Conservation (phyloP, 2,888 invertebrate species). For the Cyclophora punctaria region DNA sequence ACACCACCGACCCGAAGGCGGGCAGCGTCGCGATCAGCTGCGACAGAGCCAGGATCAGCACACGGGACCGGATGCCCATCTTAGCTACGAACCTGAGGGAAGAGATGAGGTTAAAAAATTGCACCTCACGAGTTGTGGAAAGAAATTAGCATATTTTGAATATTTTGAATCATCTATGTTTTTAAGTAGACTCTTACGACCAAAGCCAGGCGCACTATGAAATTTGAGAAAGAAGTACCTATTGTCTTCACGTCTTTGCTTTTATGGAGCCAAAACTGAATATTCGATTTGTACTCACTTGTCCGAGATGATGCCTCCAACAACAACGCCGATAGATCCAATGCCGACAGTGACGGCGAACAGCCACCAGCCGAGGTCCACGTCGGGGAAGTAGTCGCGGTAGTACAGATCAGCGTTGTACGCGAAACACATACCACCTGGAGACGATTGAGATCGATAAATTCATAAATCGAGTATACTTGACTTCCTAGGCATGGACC, state of each 20-base stretch:
- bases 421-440: constrained; percentile 92
- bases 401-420: constrained; percentile 94
- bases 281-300: constrained; percentile 56
- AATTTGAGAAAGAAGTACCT: too few species aligned
- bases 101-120: neutral
- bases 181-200: too few species aligned
- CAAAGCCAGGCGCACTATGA: too few species aligned
- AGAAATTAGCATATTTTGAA: too few species aligned
- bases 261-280: neutral
- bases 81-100: constrained; percentile 81
- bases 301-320: constrained; percentile 84
- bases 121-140: too few species aligned
- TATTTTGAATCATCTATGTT: too few species aligned
- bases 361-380: constrained; percentile 92
- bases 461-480: too few species aligned
- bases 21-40: constrained; percentile 89
- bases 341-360: constrained; percentile 91
- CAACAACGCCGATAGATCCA: constrained; percentile 85
- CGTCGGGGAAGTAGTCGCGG: constrained; percentile 90
- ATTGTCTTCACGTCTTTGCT: too few species aligned
- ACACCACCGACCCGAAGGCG: constrained; percentile 89
- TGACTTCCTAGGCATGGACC: too few species aligned
- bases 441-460: too few species aligned
- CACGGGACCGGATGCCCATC: constrained; percentile 88
- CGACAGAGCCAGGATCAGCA: constrained; percentile 85